phyloP scores from a whole-genome alignment of 2,113 vertebrate genomes.

The Aplodontia rufa region DNA sequence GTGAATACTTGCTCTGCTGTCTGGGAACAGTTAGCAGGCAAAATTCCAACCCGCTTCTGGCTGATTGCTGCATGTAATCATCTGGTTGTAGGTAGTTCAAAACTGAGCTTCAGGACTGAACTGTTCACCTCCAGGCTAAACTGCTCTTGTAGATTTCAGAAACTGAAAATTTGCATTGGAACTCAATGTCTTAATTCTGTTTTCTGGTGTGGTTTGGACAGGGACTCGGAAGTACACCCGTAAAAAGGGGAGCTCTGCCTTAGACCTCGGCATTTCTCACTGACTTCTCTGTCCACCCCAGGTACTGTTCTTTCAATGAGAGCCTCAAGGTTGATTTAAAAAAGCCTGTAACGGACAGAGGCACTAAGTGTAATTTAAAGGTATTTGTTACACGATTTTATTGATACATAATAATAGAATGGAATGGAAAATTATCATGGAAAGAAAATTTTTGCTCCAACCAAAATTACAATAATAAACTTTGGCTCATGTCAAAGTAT shows the following conservation, averaged over 20 bases:
- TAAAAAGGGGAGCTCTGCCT: background rate
- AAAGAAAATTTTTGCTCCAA: background rate
- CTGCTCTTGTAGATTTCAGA: conserved; percentile 45
- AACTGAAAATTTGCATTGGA: conserved; percentile 37
- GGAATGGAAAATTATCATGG: background rate
- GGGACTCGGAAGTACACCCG: background rate
- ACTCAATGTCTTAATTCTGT: background rate
- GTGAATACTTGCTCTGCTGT: conserved; percentile 59
- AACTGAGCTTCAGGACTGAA: conserved; percentile 68
- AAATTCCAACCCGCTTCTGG: conserved; percentile 67
- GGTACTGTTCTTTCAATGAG: background rate
- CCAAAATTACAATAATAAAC: background rate
- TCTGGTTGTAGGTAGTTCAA: conserved; percentile 45
- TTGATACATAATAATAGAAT: background rate
- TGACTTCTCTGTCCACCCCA: background rate
- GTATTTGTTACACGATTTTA: background rate
- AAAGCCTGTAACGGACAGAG: background rate
- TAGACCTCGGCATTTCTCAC: background rate
- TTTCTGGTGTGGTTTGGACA: background rate
- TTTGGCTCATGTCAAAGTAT: background rate
- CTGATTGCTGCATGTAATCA: conserved; percentile 69
- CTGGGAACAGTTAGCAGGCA: conserved; percentile 74
- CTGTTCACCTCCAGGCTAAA: conserved; percentile 63
- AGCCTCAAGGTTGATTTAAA: background rate
- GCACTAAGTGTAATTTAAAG: background rate